Evolutionary conservation across 2,797 vertebrate species (phyloP), one percentile per base, ranked within the genome.

Genomic region (Odontamblyopus rebecca): DNA sequence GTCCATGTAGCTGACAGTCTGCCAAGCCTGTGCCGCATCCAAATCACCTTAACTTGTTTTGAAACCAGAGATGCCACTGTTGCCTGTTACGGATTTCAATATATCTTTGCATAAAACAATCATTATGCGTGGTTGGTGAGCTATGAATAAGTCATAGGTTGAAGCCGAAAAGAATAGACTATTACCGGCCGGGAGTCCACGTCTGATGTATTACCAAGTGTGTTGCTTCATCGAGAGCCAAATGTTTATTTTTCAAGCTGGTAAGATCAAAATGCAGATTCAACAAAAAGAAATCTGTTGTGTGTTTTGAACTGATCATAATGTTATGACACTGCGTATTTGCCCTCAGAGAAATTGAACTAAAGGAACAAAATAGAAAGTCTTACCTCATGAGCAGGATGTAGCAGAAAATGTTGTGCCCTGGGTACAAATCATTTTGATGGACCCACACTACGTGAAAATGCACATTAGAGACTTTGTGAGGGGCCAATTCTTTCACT

Each of bases 1-100:
- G 16, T 53, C 16, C 29, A 26, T 67, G 44, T 30, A 29, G 44
- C 50, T 67, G 65, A 50, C 16, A 51, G 44, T 61, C 64, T 51
- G 19, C 63, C 63, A 51, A 48, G 11, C 27, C 15, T 23, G 23
- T 1, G 27, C 6, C 5, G 19, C 23, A 51, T 68, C 18, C 54
- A 72, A 72, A 63, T 35, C n/a, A 13, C 38, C 30, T n/a, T 29
- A 60, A 56, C 29, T 9, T 51, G 59, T 51, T 73, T 62, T 48
- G 26, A 44, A n/a, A 27, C 23, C 35, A 61, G 61, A 32, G 27
- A 61, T 57, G 5, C 16, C 61, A 44, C 62, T 35, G 12, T 59
- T 62, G 26, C 62, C 62, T 38, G 32, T 57, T 32, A 50, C 3
- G 23, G 30, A n/a, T 51, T 48, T 67, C 63, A 70, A 57, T 51